Base-by-base conservation (phyloP, 2,888 invertebrate species). In the Pyrgus malvae region DNA sequence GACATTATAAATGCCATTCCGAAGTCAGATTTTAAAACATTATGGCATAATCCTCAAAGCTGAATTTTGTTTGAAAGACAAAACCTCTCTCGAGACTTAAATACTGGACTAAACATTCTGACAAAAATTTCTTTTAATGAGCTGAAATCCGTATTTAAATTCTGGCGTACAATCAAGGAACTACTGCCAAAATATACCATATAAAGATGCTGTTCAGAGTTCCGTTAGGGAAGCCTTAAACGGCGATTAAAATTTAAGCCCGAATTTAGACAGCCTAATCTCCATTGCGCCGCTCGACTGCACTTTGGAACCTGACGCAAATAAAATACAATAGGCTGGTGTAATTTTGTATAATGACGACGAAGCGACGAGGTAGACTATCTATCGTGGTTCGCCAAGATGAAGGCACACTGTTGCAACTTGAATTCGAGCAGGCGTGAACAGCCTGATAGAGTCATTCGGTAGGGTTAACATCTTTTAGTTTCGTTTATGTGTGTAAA, bases 211-310 rank as follows among this genome's bases (percentile, higher is more conserved):
- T 72, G 71, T 72, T 73, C 69, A 70, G 70, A 71, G 72, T 74
- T 70, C 72, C 70, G 74, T 72, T 74, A 72, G 71, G 69, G 70
- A 72, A 78, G 78, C 71, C 78, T 83, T 75, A 78, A 78, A 74
- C 67, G 64, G 68, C 74, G 83, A 86, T 84, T 85, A 84, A 84
- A 82, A 80, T 83, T 87, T 86, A 86, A 83, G 77, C 82, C 72
- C 65, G 78, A 85, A 79, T 88, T 87, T 80, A 83, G 83, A 83
- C 80, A 74, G 76, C 75, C 82, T 85, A 85, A 86, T 83, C 76
- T 69, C 70, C 75, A 74, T 69, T 72, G 74, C 74, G 72, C 71
- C 75, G 80, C 74, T 76, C 71, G 74, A 77, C 70, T 83, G 85
- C 82, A 85, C 80, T 81, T 80, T 79, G 77, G 67, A 67, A 67